These are phyloP conservation scores for Neomonachus schauinslandi DNA, from an alignment of 2,113 vertebrate species.

Conservation along the genomic window DNA sequence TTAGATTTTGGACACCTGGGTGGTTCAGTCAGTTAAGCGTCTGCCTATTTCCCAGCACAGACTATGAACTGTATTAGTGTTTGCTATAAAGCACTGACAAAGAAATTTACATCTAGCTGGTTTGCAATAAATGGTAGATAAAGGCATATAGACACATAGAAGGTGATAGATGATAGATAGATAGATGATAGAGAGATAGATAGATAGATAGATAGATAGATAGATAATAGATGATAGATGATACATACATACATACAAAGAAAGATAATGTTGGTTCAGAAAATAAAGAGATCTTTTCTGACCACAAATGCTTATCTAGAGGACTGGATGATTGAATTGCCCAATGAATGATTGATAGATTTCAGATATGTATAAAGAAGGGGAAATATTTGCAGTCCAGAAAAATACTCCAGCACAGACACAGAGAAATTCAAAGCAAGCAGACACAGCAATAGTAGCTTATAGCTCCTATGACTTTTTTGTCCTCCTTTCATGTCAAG, in stretches of 20 bases:
- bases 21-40: neutral
- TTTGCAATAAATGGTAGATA: neutral
- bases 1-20: neutral
- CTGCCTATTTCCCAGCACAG: neutral
- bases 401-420: neutral
- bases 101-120: neutral
- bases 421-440: too few relatives aligned
- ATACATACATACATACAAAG: neutral
- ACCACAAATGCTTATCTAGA: neutral
- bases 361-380: neutral
- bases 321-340: neutral
- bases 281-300: neutral
- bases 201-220: neutral
- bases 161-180: neutral
- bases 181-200: neutral
- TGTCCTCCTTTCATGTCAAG: neutral
- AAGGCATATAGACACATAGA: neutral
- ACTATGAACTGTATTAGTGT: neutral
- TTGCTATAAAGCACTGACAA: neutral
- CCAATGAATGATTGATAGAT: neutral
- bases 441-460: too few relatives aligned
- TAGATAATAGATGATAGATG: neutral
- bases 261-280: neutral
- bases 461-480: neutral
- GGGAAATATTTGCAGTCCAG: neutral